Conservation (phyloP, 1,140 invertebrate species). For the Antheraea pernyi region DNA sequence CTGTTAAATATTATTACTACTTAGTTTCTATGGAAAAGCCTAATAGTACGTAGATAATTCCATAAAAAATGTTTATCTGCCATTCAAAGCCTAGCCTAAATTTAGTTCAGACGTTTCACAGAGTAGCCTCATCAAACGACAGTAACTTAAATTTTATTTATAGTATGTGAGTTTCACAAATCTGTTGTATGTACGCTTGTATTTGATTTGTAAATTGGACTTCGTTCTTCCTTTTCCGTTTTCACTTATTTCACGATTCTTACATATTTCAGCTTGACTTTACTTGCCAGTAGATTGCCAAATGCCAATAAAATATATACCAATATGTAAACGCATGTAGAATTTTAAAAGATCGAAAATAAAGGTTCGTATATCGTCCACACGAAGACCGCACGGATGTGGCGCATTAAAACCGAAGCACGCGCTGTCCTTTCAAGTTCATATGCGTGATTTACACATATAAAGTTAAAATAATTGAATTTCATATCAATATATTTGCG, state of each 20-base stretch:
- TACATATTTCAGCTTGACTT: not conserved
- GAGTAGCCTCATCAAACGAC: no score
- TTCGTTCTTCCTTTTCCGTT: no score
- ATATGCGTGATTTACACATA: constrained; percentile 5
- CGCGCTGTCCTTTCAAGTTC: not conserved
- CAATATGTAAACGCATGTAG: not conserved
- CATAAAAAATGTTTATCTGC: no score
- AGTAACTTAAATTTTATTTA: no score
- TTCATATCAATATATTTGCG: constrained; percentile 15
- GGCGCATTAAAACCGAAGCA: not conserved
- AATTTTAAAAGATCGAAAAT: not conserved
- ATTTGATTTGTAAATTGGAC: no score
- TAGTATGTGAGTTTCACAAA: no score
- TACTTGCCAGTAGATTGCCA: not conserved
- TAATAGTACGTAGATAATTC: no score
- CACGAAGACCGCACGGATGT: not conserved
- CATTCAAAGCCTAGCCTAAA: no score
- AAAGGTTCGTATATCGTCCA: not conserved
- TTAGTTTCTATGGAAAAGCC: no score
- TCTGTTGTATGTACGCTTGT: no score
- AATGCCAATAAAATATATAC: not conserved
- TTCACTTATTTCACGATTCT: not conserved
- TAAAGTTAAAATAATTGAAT: constrained; percentile 10
- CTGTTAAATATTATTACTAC: no score
- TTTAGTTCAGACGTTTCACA: no score